Base-by-base conservation (phyloP, 2,797 vertebrate species). In the Alfaro cultratus region DNA sequence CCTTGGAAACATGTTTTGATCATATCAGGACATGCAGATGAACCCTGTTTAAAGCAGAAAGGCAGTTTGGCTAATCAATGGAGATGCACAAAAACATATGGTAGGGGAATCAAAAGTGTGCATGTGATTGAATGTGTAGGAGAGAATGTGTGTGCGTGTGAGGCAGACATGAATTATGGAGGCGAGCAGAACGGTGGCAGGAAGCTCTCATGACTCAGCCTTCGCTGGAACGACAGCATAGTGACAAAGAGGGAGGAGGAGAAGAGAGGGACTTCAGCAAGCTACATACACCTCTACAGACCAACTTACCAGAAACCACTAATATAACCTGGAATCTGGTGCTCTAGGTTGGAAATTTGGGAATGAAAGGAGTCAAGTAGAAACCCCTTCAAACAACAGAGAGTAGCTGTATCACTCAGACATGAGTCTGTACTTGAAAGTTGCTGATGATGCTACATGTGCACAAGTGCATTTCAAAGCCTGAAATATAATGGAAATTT, bases 191-290 rank as follows among this genome's bases (percentile, higher is more conserved):
- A 85, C 89, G 60, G 85, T 86, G 79, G 88, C 91, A 94, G 93
- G 93, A 94, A 93, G 91, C 87, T 75, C 83, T 81, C 82, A 83
- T 94, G 93, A 94, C 90, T 93, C 92, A 94, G 89, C 74, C 87
- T 95, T 94, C 93, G 88, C 72, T 84, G 89, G 91, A 94, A 94
- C 80, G 23, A 79, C 82, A 83, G 84, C 64, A 36, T 76, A 83
- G 83, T 82, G 70, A 86, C 84, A 86, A 83, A 51, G 55, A 51
- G 43, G 80, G 74, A 46, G 76, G 82, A 45, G 18, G 45, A 55
- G 46, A 47, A 1, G 31, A 60, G 45, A 45, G 79, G 31, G 80
- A 51, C 46, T 75, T 81, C 74, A 83, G 72, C 76, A 71, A 81
- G 74, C 72, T 68, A 45, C 49, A 71, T 34, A 43, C 78, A 86